These are phyloP conservation scores for Ctenodactylus gundi DNA, from an alignment of 2,113 vertebrate genomes.

Conservation along the genomic window DNA sequence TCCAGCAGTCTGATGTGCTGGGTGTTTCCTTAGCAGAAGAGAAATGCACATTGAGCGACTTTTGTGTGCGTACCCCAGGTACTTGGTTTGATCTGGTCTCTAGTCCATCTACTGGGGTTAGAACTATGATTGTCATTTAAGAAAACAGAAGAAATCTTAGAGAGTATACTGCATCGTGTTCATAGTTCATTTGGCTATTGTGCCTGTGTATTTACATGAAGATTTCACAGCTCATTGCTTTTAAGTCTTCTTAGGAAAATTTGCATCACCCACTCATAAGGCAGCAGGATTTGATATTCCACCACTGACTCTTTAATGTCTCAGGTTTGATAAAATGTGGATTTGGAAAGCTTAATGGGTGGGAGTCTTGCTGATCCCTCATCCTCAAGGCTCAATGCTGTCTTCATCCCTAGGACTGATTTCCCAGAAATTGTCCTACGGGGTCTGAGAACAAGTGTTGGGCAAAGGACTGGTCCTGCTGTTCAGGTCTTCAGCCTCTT, in stretches of 20 bases:
- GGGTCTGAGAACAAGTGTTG: background rate
- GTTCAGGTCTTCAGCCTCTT: background rate
- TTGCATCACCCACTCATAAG: background rate
- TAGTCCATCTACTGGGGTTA: background rate
- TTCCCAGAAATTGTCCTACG: background rate
- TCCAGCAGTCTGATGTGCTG: background rate
- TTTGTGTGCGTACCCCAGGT: background rate
- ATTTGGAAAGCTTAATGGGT: background rate
- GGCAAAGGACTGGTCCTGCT: background rate
- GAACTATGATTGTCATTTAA: background rate
- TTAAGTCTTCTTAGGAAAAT: background rate
- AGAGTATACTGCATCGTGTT: background rate
- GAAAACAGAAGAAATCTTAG: background rate
- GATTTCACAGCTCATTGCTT: background rate
- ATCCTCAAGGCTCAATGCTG: background rate
- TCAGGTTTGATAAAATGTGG: background rate
- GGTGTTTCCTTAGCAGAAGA: constrained; percentile 24
- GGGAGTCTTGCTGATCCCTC: background rate
- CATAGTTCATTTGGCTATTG: background rate
- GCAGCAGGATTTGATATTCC: background rate
- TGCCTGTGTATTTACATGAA: background rate
- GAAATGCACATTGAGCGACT: background rate
- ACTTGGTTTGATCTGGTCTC: background rate
- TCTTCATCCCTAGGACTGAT: background rate
- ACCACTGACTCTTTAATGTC: background rate